Conservation (phyloP, 92 coral and sea anemone genomes). For the Galaxea fascicularis region DNA sequence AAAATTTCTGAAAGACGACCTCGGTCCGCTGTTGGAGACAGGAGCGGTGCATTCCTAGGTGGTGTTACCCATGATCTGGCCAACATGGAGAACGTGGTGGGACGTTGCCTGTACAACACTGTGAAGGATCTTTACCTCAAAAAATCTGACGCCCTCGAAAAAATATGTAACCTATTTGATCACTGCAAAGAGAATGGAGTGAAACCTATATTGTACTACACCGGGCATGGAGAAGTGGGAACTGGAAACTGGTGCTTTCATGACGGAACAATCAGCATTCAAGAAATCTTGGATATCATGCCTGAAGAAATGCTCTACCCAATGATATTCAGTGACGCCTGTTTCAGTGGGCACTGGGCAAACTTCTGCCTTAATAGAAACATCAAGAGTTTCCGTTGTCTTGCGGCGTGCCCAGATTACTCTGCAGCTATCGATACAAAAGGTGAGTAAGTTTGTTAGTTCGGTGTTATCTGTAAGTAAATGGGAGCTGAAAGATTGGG, state of each 20-base stretch:
- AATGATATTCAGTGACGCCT: constrained; percentile 31
- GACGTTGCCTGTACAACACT: not conserved
- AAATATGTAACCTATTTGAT: not conserved
- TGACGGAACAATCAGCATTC: constrained; percentile 26
- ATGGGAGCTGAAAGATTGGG: too few species aligned
- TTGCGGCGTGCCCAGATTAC: constrained; percentile 22
- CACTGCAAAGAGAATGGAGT: not conserved
- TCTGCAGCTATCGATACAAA: constrained; percentile 14
- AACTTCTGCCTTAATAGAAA: not conserved
- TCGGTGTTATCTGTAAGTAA: too few species aligned
- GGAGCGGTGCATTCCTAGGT: not conserved
- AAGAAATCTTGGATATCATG: constrained; percentile 8
- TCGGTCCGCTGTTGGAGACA: not conserved
- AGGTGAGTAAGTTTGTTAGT: not conserved
- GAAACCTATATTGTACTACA: constrained; percentile 11
- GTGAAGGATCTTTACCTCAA: not conserved
- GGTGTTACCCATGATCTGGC: not conserved
- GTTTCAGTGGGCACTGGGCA: constrained; percentile 39
- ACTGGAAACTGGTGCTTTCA: constrained; percentile 42
- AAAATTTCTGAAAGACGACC: constrained; percentile 1
- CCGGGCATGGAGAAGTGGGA: constrained; percentile 32
- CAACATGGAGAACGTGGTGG: not conserved
- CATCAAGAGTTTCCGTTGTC: constrained; percentile 12
- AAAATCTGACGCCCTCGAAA: not conserved
- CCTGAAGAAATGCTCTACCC: not conserved